phyloP scores from a whole-genome alignment of 2,888 invertebrate genomes.

The Himalopsyche anomala region DNA sequence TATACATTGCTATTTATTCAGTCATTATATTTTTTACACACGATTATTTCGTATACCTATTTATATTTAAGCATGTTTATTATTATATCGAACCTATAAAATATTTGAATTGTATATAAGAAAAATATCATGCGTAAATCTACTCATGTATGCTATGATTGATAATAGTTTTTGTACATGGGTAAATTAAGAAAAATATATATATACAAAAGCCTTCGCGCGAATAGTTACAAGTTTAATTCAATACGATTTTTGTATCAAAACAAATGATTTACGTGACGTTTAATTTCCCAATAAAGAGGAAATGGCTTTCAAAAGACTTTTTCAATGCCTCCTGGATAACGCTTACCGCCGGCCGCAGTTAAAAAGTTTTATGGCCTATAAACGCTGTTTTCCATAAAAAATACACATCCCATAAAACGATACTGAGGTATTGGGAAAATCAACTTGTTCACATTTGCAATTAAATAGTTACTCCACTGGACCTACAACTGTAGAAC shows the following conservation, averaged over 20 bases:
- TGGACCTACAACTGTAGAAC: background rate
- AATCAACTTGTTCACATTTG: slow-evolving; percentile 38
- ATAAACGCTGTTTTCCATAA: slow-evolving; percentile 53
- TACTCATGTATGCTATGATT: too few relatives aligned
- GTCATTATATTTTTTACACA: too few relatives aligned
- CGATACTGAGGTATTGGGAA: background rate
- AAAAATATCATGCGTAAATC: too few relatives aligned
- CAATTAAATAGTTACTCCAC: background rate
- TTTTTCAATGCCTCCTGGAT: slow-evolving; percentile 22
- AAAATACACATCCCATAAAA: slow-evolving; percentile 38
- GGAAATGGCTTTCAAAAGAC: slow-evolving; percentile 19
- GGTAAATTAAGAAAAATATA: too few relatives aligned
- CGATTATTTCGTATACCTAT: too few relatives aligned
- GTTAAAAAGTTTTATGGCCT: slow-evolving; percentile 51
- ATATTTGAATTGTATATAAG: too few relatives aligned
- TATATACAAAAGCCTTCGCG: too few relatives aligned
- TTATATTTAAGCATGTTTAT: too few relatives aligned
- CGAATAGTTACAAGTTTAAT: background rate
- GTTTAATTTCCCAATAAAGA: slow-evolving; percentile 17
- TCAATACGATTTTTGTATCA: background rate
- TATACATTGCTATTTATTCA: too few relatives aligned
- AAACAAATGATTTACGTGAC: slow-evolving; percentile 31
- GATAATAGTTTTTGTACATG: too few relatives aligned
- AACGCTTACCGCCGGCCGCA: slow-evolving; percentile 46
- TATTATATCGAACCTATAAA: too few relatives aligned